Evolutionary conservation across 2,113 vertebrate genomes (phyloP), one percentile per base, ranked within the genome.

Genomic region (Tachysurus fulvidraco): DNA sequence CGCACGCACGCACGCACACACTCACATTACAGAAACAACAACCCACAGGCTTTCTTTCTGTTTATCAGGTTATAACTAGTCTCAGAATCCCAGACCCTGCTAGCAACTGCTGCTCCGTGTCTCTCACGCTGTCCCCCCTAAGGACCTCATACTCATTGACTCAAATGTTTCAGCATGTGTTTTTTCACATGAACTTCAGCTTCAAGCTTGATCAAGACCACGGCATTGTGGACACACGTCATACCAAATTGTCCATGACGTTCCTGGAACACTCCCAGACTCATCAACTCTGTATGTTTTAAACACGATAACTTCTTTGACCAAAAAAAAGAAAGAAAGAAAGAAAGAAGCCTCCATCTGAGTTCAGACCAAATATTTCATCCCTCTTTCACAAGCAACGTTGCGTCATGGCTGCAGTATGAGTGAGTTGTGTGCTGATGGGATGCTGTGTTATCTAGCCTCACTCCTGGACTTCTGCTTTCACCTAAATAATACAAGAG

Each of bases 1-100:
- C 52, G 7, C 83, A 60, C 54, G 16, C 44, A 81, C 73, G 25
- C 41, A 73, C 73, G 52, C 74, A 78, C 76, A 69, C 50, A 54
- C 74, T 54, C 74, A 77, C 74, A 62, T 25, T 41, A 80, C 19
- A 12, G 44, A 25, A 83, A 64, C 59, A 67, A 46, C 21, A 82
- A 82, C 6, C 36, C 16, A 17, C 69, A 25, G 23, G 46, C 44
- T 81, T 74, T 54, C 46, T 77, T 77, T 76, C 17, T 2, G 5
- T 30, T 79, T 8, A 0, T 78, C 3, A 11, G 4, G 46, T 77
- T 54, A 77, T 77, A 23, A 28, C 23, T 79, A 41, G 52, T 23
- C 83, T 36, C 50, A 16, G 57, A 54, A 67, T 73, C 65, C 36
- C 23, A 36, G 14, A 67, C 67, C 52, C 64, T 71, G 82, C 82